Percentiles rank a stretch among this genome's conserved stretches.
These are phyloP conservation scores for Poeciliopsis prolifica DNA, from an alignment of 2,113 vertebrate species.

Conservation along the genomic window DNA sequence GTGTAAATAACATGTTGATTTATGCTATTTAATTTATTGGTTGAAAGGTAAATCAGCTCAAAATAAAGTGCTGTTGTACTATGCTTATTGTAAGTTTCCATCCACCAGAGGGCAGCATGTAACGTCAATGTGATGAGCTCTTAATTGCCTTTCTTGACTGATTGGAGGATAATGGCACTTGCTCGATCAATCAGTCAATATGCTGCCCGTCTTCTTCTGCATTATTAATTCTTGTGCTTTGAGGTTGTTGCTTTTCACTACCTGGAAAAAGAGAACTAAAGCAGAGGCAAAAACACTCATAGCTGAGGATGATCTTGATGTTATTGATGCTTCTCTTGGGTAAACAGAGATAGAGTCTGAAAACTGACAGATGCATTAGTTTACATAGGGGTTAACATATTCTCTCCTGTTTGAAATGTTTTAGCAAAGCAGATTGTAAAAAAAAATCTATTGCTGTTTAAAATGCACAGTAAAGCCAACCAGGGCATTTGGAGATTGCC, in stretches of 20 bases:
- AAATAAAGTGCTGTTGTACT: not conserved
- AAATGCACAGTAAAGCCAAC: not conserved
- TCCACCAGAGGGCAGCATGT: slow-evolving; percentile 64
- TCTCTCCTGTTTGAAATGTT: slow-evolving; percentile 14
- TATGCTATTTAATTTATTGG: not conserved
- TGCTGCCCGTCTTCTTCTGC: not conserved
- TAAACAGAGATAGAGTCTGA: slow-evolving; percentile 1
- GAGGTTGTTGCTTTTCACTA: not conserved
- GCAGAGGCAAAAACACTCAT: not conserved
- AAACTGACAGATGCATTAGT: slow-evolving; percentile 14
- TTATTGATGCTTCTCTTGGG: not conserved
- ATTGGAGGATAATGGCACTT: not conserved
- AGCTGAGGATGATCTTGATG: not conserved
- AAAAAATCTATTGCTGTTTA: not conserved
- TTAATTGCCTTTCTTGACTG: not conserved
- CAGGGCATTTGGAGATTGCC: not conserved
- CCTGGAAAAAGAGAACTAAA: not conserved
- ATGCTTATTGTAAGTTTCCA: not conserved
- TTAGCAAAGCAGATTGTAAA: slow-evolving; percentile 3
- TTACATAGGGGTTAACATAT: slow-evolving; percentile 13
- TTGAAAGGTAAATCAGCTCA: not conserved
- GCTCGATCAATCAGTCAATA: not conserved
- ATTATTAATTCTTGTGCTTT: not conserved
- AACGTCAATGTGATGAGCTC: not conserved
- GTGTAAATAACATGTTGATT: not conserved